Evolutionary conservation across 1,140 invertebrate species (phyloP).

Genomic region (Lycorma delicatula): DNA sequence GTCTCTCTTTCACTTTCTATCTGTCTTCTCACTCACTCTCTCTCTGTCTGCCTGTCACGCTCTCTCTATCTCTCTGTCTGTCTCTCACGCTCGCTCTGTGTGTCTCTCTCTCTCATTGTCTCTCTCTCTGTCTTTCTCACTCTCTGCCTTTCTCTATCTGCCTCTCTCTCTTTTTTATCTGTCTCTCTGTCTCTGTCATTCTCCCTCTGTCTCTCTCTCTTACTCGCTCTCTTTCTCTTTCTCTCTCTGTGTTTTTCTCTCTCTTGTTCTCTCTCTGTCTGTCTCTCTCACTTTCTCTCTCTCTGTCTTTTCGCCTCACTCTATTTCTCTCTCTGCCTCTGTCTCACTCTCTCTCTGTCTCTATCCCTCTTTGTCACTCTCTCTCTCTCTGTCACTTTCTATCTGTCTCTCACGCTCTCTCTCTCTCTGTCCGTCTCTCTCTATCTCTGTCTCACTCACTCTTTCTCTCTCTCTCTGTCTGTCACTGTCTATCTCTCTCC

Average conservation of each 20-base stretch:
- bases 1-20: no score
- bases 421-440: no score
- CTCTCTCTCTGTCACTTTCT: no score
- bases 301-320: background rate
- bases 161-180: background rate
- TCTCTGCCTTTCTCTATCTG: background rate
- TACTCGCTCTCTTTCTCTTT: background rate
- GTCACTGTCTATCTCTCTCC: no score
- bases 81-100: background rate
- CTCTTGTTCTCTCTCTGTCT: background rate
- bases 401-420: no score
- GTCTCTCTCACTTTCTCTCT: background rate
- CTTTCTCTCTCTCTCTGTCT: no score
- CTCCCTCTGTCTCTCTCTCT: constrained; percentile 5
- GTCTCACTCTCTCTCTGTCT: background rate
- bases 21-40: no score
- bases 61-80: no score
- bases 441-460: no score
- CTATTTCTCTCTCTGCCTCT: background rate
- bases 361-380: no score
- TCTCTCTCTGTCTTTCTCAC: background rate
- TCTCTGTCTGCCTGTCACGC: no score
- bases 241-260: background rate
- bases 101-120: constrained; percentile 3
- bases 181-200: background rate